Conservation (phyloP, 1,140 invertebrate species). For the Cardiocondyla obscurior region DNA sequence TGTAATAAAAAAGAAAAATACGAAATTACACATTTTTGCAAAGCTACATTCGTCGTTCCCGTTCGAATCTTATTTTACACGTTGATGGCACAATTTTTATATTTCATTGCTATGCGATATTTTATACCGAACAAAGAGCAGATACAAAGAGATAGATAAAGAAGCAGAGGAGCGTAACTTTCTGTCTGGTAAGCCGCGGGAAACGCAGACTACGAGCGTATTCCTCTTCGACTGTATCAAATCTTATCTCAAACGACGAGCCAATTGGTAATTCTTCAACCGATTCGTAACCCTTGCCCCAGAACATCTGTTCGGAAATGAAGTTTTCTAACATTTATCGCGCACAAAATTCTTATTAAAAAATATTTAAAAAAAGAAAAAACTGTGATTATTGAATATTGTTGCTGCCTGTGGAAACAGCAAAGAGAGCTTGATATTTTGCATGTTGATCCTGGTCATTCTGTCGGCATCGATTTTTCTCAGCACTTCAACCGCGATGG, state of each 20-base stretch:
- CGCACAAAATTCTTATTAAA: not conserved
- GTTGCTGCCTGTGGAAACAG: conserved; percentile 55
- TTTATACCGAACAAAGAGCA: not conserved
- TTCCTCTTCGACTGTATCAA: conserved; percentile 15
- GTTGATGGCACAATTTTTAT: not conserved
- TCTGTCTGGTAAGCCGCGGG: not conserved
- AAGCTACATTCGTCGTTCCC: not conserved
- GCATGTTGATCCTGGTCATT: not conserved
- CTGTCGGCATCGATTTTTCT: not conserved
- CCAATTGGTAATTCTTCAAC: conserved; percentile 1
- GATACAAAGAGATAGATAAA: not conserved
- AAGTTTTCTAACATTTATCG: conserved; percentile 1
- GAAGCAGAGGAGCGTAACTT: conserved; percentile 7
- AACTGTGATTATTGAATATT: not conserved
- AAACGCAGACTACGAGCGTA: not conserved
- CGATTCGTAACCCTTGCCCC: not conserved
- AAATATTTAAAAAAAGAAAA: not conserved
- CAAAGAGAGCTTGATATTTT: conserved; percentile 44
- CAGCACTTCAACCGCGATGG: not conserved
- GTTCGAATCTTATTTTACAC: not conserved
- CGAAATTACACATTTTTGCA: not conserved
- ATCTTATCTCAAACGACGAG: conserved; percentile 33
- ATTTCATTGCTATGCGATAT: not conserved
- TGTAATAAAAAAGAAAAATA: conserved; percentile 45
- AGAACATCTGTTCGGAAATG: conserved; percentile 18